These are phyloP conservation scores for Oryzias dopingdopingensis DNA, from an alignment of 2,797 vertebrate species.

Conservation along the genomic window DNA sequence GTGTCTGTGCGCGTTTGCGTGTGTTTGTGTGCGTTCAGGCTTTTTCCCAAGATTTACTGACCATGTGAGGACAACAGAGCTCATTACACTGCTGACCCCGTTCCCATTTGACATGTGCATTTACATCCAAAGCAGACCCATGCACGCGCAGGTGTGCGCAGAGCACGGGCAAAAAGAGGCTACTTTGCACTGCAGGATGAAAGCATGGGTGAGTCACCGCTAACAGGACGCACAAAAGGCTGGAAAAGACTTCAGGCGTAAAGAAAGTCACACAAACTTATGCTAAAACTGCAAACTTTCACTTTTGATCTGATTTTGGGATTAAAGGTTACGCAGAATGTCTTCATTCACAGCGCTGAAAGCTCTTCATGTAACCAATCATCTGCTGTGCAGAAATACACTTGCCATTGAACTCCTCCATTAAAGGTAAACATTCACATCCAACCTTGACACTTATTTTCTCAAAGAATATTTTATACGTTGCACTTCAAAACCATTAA, in stretches of 20 bases:
- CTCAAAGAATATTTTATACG: no score
- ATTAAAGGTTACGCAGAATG: background rate
- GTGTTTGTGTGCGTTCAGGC: conserved; percentile 28
- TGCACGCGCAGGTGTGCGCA: conserved; percentile 17
- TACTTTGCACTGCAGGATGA: conserved; percentile 8
- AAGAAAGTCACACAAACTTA: conserved; percentile 5
- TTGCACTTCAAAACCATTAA: background rate
- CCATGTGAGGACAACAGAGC: conserved; percentile 66
- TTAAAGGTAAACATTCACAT: conserved; percentile 21
- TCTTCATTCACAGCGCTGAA: background rate
- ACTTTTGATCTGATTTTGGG: conserved; percentile 1
- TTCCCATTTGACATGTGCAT: conserved; percentile 58
- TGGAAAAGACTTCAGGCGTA: background rate
- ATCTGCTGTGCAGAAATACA: background rate
- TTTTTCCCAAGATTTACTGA: conserved; percentile 48
- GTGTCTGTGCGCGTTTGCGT: conserved; percentile 31
- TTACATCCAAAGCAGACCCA: conserved; percentile 29
- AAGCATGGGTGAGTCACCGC: background rate
- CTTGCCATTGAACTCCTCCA: no score
- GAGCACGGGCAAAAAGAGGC: background rate
- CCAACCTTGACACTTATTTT: no score
- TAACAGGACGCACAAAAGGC: background rate
- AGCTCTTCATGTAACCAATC: conserved; percentile 2
- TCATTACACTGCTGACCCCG: conserved; percentile 69
- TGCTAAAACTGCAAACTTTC: no score